Conservation (phyloP, 1,140 invertebrate genomes). For the Hesperophylax magnus region DNA sequence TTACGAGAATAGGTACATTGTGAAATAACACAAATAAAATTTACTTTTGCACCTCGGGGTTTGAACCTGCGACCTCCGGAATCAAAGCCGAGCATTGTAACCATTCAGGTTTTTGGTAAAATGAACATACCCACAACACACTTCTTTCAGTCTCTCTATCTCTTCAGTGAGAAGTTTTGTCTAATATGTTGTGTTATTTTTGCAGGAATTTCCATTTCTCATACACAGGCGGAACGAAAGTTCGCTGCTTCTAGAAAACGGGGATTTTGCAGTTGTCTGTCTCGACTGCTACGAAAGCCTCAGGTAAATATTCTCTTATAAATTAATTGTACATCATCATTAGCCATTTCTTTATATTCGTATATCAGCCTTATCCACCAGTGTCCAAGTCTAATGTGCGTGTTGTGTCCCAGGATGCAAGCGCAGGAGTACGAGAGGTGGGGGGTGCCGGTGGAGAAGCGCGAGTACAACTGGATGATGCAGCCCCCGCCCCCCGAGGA, state of each 20-base stretch:
- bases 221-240: slow-evolving; percentile 87
- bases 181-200: slow-evolving; percentile 48
- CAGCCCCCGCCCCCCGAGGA: slow-evolving; percentile 90
- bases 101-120: no score
- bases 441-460: slow-evolving; percentile 88
- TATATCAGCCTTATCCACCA: not conserved
- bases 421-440: slow-evolving; percentile 90
- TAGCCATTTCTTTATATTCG: not conserved
- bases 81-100: no score
- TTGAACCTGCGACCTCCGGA: no score
- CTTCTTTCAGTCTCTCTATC: no score
- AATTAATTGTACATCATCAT: no score
- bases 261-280: slow-evolving; percentile 92
- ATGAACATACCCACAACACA: no score
- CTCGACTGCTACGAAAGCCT: slow-evolving; percentile 92
- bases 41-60: no score
- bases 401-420: slow-evolving; percentile 75
- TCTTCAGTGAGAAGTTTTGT: no score
- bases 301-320: slow-evolving; percentile 62
- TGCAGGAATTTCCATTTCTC: slow-evolving; percentile 82
- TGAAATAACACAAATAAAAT: no score
- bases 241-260: slow-evolving; percentile 89
- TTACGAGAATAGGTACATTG: no score
- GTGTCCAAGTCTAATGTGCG: no score
- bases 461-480: slow-evolving; percentile 93